Evolutionary conservation across 2,797 vertebrate species (phyloP), one percentile per base, ranked within the genome.

Genomic region (Gallirallus australis): DNA sequence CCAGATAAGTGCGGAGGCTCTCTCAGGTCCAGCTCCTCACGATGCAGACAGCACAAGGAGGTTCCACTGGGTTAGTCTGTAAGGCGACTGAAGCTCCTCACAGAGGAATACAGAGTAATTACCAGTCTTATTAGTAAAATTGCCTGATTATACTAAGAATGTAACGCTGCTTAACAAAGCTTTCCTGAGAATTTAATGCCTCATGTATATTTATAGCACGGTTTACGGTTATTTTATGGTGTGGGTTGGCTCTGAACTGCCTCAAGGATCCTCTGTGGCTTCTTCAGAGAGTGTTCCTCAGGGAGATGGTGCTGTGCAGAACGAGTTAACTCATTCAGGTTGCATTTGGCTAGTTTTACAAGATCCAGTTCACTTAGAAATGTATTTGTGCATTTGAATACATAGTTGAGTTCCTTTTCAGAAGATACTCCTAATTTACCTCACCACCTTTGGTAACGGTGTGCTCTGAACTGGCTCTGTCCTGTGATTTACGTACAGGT

Each of bases 51-150:
- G 77, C 47, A 76, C 37, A 5, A 31, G 39, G 59, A 52, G 77
- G 6, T 69, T 85, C 61, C 50, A 63, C 30, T 24, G 9, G 42
- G 60, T 39, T 61, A 23, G 48, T 45, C 94, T 30, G 37, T 63
- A 33, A 61, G 90, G 60, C 5, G 7, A 10, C 27, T 72, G 5
- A 37, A 35, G 45, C 83, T 91, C 48, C 66, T 77, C 35, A 0
- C 37, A 70, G 60, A 81, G 53, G 59, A 84, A 76, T 30, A 31
- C 30, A 47, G 28, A 63, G 52, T 86, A 75, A 88, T 93, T 94
- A 37, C 31, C 14, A 48, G 39, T 9, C 66, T 69, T 75, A 64
- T 65, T 95, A 86, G 89, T 92, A 76, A 94, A 92, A 86, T 59
- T 45, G 69, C 17, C 15, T 88, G 28, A 75, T 96, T 90, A 47